Evolutionary conservation across 2,888 invertebrate genomes (phyloP), one percentile per base, ranked within the genome.

Genomic region (Diaprepes abbreviatus): DNA sequence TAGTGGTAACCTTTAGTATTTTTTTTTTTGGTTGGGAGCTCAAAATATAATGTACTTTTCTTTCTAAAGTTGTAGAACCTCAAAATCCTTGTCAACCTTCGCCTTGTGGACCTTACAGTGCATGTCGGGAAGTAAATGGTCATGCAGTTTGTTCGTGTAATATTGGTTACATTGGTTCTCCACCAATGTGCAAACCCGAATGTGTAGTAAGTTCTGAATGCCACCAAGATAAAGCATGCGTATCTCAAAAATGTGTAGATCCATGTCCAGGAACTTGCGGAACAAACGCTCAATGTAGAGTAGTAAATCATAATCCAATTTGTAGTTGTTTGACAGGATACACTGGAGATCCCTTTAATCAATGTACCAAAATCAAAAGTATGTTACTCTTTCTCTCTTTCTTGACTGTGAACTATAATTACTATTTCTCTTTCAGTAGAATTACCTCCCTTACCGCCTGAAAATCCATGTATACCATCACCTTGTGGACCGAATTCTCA

Each of bases 401-500:
- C 36, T 69, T 66, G 70, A 52, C 35, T 48, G 35, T 4, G 45
- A 43, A 66, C 28, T 73, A 36, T 66, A 66, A 43, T 73, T 66
- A 70, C 38, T 65, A 33, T 71, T 71, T 59, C 38, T 83, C 81
- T 84, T 79, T 86, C 86, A 73, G 82, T 83, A 36, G 82, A 83
- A 35, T 79, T 84, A 66, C 82, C 83, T 57, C 79, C 84, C 59
- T 82, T 79, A 75, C 81, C 82, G 70, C 80, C 82, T 43, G 85
- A 84, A 72, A 90, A 93, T 80, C 93, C 93, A 28, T 94, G 94
- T 81, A 85, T 88, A 52, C 93, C 94, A 10, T 92, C 93, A 73
- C 94, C 94, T 0, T 94, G 94, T 81, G 94, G 94, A 62, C 92
- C 93, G 0, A 91, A 94, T 80, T 93, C 94, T 3, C 91, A 93